These are phyloP conservation scores for Hipparchia semele DNA, from an alignment of 2,888 invertebrate species.

Conservation along the genomic window DNA sequence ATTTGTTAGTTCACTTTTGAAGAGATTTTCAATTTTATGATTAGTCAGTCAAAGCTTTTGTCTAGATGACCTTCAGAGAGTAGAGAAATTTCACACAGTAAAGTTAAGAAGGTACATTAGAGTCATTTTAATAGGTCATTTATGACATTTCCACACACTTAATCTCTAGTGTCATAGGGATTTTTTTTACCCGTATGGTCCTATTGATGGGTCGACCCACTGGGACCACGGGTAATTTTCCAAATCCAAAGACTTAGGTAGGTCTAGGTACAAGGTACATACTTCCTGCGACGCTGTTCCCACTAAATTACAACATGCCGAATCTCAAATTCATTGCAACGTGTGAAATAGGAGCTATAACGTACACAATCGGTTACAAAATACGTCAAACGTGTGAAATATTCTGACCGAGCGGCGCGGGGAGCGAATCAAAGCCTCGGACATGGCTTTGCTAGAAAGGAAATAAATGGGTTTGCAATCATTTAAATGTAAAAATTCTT, in stretches of 20 bases:
- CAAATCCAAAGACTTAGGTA: no score
- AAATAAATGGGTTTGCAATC: no score
- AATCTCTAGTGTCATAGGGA: no score
- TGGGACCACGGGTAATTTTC: no score
- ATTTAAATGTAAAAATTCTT: no score
- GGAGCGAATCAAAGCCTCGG: background rate
- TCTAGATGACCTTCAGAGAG: background rate
- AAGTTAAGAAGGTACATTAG: no score
- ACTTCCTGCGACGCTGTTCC: no score
- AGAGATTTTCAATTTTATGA: background rate
- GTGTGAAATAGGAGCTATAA: constrained; percentile 2
- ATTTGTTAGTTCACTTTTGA: background rate
- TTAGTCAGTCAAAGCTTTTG: background rate
- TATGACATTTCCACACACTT: no score
- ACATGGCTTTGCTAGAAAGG: background rate
- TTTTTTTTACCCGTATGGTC: no score
- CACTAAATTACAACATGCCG: background rate
- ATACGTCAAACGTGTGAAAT: constrained; percentile 11
- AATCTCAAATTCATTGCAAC: background rate
- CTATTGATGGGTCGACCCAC: no score
- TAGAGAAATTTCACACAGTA: background rate
- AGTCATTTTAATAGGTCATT: no score
- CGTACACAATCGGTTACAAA: constrained; percentile 8
- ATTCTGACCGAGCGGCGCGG: background rate
- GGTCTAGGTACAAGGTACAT: no score